Evolutionary conservation across 2,113 vertebrate species (phyloP).

Genomic region (Sclerurus mexicanus): DNA sequence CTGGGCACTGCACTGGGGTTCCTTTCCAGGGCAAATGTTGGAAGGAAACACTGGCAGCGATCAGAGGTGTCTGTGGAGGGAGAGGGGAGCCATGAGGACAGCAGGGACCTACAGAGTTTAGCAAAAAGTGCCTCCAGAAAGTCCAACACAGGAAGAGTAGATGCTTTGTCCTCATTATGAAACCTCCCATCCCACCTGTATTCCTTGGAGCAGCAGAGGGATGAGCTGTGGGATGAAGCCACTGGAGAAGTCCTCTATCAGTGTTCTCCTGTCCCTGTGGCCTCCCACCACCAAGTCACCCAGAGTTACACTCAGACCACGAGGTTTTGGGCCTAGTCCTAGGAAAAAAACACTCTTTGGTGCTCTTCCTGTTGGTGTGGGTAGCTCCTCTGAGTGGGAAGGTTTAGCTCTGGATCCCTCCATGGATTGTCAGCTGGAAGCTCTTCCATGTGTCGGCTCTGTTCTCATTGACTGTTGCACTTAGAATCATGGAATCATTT

Average conservation of each 20-base stretch:
- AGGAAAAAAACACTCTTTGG: not conserved
- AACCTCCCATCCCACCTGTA: not conserved
- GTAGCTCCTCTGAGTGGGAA: not conserved
- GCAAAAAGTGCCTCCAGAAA: not conserved
- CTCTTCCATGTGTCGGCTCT: not conserved
- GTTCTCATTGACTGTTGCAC: not conserved
- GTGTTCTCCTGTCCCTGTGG: not conserved
- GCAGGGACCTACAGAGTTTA: not conserved
- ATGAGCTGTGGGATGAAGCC: not conserved
- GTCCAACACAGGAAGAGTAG: not conserved
- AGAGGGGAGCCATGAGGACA: not conserved
- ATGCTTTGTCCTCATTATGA: not conserved
- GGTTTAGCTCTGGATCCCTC: not conserved
- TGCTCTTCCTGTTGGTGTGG: not conserved
- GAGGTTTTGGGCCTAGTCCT: not conserved
- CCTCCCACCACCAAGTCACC: not conserved
- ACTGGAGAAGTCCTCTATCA: not conserved
- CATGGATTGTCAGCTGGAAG: not conserved
- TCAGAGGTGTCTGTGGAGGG: not conserved
- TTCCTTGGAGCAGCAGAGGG: not conserved
- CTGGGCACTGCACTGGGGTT: not conserved
- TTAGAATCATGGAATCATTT: not conserved
- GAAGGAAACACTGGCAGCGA: not conserved
- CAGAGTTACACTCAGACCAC: not conserved
- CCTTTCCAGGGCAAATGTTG: not conserved